A percentile compares a stretch with the other conserved stretches of the same genome.
These are phyloP conservation scores for Hyposmocoma kahamanoa DNA, from an alignment of 1,140 invertebrate genomes.

Conservation along the genomic window DNA sequence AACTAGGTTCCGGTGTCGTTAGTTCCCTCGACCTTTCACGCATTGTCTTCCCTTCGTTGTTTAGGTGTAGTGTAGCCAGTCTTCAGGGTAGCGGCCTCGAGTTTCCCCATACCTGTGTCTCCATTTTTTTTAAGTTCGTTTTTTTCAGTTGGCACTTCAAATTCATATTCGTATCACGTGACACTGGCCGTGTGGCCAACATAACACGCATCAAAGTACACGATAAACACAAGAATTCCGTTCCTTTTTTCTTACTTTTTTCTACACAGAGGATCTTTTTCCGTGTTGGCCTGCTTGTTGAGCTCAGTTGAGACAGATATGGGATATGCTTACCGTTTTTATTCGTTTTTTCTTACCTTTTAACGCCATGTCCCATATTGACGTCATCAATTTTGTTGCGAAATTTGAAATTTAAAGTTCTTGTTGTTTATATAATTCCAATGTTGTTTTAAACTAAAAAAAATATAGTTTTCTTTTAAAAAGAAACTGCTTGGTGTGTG, in stretches of 20 bases:
- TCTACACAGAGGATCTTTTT: slow-evolving; percentile 42
- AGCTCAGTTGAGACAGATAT: slow-evolving; percentile 54
- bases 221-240: slow-evolving; percentile 42
- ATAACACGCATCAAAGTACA: slow-evolving; percentile 54
- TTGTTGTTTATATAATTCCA: no score
- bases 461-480: no score
- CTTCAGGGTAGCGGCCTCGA: slow-evolving; percentile 56
- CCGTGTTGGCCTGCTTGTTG: slow-evolving; percentile 55
- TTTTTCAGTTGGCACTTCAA: slow-evolving; percentile 45
- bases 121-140: slow-evolving; percentile 36
- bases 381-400: no score
- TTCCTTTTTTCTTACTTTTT: slow-evolving; percentile 30
- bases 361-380: no score
- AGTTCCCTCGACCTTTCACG: slow-evolving; percentile 31
- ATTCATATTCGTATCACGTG: slow-evolving; percentile 63
- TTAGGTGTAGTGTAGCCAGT: slow-evolving; percentile 45
- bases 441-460: no score
- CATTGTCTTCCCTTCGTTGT: slow-evolving; percentile 47
- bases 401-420: no score
- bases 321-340: no score
- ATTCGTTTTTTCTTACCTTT: no score
- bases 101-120: slow-evolving; percentile 14
- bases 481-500: no score
- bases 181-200: slow-evolving; percentile 47
- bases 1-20: slow-evolving; percentile 27